Percentiles rank a stretch among this genome's conserved stretches.
These are phyloP conservation scores for Grammomys surdaster DNA, from an alignment of 2,113 vertebrate species.

Conservation along the genomic window DNA sequence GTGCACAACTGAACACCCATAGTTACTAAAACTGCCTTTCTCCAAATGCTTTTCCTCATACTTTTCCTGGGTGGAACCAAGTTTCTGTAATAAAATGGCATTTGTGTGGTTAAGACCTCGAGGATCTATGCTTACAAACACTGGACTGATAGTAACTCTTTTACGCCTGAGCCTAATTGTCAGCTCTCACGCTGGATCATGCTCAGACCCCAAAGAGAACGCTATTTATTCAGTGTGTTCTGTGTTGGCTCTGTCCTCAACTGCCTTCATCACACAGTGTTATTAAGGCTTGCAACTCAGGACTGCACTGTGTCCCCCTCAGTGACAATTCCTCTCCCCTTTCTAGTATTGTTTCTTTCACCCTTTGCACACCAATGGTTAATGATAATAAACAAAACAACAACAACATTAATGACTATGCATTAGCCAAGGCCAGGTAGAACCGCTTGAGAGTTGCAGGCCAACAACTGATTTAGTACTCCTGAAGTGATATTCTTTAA, in stretches of 20 bases:
- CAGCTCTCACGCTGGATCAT: background rate
- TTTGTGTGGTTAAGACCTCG: background rate
- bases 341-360: background rate
- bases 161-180: background rate
- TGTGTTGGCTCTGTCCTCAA: background rate
- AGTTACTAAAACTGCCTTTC: constrained; percentile 25
- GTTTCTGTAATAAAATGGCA: constrained; percentile 10
- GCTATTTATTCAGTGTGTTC: background rate
- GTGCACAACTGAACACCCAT: background rate
- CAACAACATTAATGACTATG: background rate
- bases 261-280: background rate
- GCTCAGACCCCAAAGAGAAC: background rate
- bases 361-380: background rate
- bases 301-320: background rate
- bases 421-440: background rate
- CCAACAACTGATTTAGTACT: background rate
- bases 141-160: background rate
- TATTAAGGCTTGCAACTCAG: constrained; percentile 1
- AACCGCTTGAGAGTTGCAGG: background rate
- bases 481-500: background rate
- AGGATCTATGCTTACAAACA: background rate
- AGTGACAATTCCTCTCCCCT: background rate
- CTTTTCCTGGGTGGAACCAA: background rate
- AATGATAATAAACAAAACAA: too few species aligned
- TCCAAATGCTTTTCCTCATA: constrained; percentile 36